A percentile compares a stretch with the other conserved stretches of the same genome.
These are phyloP conservation scores for Iphiclides podalirius DNA, from an alignment of 2,888 invertebrate genomes.

Conservation along the genomic window DNA sequence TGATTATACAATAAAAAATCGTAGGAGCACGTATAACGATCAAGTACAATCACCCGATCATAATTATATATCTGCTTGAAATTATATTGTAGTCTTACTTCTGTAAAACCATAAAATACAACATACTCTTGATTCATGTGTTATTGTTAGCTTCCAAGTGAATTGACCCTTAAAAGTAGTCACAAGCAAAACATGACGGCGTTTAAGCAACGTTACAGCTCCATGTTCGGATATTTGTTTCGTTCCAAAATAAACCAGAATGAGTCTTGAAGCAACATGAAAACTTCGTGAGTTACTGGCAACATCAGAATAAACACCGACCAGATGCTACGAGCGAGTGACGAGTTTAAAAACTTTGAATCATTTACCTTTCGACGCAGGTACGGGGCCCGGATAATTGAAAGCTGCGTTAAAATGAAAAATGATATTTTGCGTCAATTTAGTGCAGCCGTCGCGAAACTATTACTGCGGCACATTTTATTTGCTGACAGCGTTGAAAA, in stretches of 20 bases:
- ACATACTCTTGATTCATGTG: too few relatives aligned
- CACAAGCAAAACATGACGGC: not conserved
- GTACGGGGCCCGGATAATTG: constrained; percentile 38
- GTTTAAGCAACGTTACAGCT: not conserved
- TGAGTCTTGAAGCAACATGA: constrained; percentile 7
- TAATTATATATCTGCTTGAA: too few relatives aligned
- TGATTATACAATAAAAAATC: too few relatives aligned
- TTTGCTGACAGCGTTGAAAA: constrained; percentile 73
- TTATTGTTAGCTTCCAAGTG: too few relatives aligned
- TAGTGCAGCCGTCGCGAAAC: constrained; percentile 63
- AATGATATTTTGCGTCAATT: constrained; percentile 59
- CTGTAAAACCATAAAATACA: too few relatives aligned
- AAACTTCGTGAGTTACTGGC: constrained; percentile 14
- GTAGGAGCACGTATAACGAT: too few relatives aligned
- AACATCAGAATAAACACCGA: constrained; percentile 13
- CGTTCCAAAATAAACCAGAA: constrained; percentile 13
- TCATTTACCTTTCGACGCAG: constrained; percentile 21
- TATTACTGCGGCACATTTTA: constrained; percentile 71
- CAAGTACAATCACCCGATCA: too few relatives aligned
- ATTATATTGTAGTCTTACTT: too few relatives aligned
- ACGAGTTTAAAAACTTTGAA: constrained; percentile 19
- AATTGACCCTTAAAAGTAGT: not conserved
- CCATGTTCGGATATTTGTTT: not conserved
- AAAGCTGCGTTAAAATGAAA: constrained; percentile 51
- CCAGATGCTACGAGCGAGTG: constrained; percentile 15